Conservation (phyloP, 2,888 invertebrate genomes). For the Hartigia nigra region DNA sequence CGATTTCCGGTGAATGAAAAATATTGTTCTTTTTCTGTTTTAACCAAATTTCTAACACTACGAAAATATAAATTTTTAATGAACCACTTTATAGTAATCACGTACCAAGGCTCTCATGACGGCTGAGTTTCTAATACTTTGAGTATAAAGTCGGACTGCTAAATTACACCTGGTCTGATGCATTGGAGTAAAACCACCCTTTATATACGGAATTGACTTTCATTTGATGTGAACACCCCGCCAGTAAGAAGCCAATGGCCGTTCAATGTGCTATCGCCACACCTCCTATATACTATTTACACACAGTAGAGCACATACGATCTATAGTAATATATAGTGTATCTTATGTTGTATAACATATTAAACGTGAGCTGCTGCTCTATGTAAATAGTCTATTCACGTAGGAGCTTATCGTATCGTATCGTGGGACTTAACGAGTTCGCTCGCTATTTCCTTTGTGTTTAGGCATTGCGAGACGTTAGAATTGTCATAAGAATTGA, state of each 20-base stretch:
- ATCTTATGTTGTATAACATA: slow-evolving; percentile 56
- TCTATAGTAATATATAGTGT: slow-evolving; percentile 56
- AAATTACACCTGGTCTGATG: slow-evolving; percentile 56
- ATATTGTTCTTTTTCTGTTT: background rate
- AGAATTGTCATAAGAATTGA: too few relatives aligned
- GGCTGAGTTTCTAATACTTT: slow-evolving; percentile 43
- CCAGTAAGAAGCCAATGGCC: slow-evolving; percentile 53
- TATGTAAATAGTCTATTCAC: slow-evolving; percentile 38
- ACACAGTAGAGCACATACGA: slow-evolving; percentile 40
- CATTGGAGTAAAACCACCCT: slow-evolving; percentile 59
- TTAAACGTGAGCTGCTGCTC: slow-evolving; percentile 42
- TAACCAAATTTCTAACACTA: background rate
- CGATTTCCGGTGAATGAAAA: slow-evolving; percentile 5
- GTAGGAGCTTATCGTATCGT: slow-evolving; percentile 31
- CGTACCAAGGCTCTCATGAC: slow-evolving; percentile 62
- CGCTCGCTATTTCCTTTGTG: background rate
- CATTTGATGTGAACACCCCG: slow-evolving; percentile 61
- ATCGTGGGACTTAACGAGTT: slow-evolving; percentile 27
- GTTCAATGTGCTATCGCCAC: slow-evolving; percentile 55
- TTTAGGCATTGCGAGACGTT: background rate
- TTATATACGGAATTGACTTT: slow-evolving; percentile 66
- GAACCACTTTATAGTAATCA: slow-evolving; percentile 15
- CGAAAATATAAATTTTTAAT: background rate
- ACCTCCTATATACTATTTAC: slow-evolving; percentile 58
- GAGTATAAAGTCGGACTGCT: slow-evolving; percentile 34